These are phyloP conservation scores for Conus ventricosus DNA, from an alignment of 1,140 invertebrate species.

Conservation along the genomic window DNA sequence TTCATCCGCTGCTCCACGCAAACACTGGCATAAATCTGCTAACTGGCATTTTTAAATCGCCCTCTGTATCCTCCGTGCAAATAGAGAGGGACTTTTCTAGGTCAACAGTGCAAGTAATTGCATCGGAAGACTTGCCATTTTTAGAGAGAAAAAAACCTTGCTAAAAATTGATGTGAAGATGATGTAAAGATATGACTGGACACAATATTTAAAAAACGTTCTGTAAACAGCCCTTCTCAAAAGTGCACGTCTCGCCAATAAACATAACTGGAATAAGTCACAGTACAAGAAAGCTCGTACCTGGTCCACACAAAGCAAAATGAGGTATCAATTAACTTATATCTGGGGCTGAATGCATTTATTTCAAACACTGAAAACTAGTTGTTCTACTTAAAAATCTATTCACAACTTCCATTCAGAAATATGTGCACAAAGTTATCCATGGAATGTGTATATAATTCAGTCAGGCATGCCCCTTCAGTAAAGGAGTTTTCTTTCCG, in stretches of 20 bases:
- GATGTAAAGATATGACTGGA: too few relatives aligned
- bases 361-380: background rate
- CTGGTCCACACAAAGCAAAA: constrained; percentile 2
- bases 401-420: background rate
- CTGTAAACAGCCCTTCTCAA: background rate
- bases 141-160: too few relatives aligned
- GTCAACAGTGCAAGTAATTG: too few relatives aligned
- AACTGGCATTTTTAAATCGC: too few relatives aligned
- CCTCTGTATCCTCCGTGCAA: too few relatives aligned
- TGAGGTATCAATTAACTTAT: background rate
- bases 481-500: background rate
- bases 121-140: too few relatives aligned
- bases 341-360: background rate
- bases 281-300: background rate
- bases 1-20: too few relatives aligned
- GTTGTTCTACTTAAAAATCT: too few relatives aligned
- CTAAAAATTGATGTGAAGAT: too few relatives aligned
- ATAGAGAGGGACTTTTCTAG: too few relatives aligned
- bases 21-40: too few relatives aligned
- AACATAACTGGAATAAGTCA: background rate
- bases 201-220: background rate
- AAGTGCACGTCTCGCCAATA: background rate
- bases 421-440: background rate
- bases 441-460: background rate
- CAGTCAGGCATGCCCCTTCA: background rate